These are phyloP conservation scores for Trichopoda pennipes DNA, from an alignment of 2,888 invertebrate species.

Conservation along the genomic window DNA sequence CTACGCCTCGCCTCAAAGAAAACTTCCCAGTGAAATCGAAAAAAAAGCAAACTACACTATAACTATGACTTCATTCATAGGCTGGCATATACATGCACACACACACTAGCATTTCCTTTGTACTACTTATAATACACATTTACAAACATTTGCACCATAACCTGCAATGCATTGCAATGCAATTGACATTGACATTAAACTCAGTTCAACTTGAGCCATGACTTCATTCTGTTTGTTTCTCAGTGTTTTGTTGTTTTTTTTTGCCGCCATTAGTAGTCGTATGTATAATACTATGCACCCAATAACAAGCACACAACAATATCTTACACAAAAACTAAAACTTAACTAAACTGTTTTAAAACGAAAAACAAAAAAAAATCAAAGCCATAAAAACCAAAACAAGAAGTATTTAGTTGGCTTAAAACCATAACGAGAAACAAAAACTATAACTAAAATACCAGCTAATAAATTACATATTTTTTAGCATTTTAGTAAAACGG, in stretches of 20 bases:
- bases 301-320: conserved; percentile 16
- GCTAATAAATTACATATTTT: conserved; percentile 48
- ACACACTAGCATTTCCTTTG: conserved; percentile 31
- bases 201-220: conserved; percentile 69
- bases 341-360: conserved; percentile 41
- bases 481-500: conserved; percentile 40
- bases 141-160: conserved; percentile 27
- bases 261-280: conserved; percentile 51
- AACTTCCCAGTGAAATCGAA: background rate
- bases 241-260: conserved; percentile 31
- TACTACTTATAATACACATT: conserved; percentile 2
- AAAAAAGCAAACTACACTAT: conserved; percentile 35
- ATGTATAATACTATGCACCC: conserved; percentile 33
- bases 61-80: conserved; percentile 65
- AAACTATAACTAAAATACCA: conserved; percentile 60
- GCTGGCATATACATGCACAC: conserved; percentile 29
- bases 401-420: conserved; percentile 55
- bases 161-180: conserved; percentile 58
- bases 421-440: conserved; percentile 26
- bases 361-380: conserved; percentile 36
- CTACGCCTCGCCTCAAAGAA: conserved; percentile 57
- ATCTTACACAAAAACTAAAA: conserved; percentile 32
- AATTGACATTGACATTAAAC: conserved; percentile 71
- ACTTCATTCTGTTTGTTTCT: conserved; percentile 58
- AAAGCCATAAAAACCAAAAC: conserved; percentile 60